A percentile compares a stretch with the other conserved stretches of the same genome.
Conservation (phyloP, 2,113 vertebrate genomes). For the Bagarius yarrelli region DNA sequence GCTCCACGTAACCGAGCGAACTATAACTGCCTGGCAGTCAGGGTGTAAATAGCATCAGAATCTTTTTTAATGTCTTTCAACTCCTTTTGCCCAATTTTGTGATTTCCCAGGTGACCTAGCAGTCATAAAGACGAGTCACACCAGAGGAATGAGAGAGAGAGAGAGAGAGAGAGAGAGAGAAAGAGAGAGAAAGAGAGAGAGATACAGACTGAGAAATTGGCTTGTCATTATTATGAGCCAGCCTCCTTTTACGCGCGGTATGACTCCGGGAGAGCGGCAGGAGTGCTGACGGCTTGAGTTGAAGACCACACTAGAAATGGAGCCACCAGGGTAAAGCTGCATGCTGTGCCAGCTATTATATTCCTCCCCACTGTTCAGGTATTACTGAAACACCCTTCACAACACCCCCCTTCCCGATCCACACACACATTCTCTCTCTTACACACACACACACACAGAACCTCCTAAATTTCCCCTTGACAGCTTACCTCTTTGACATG, state of each 20-base stretch:
- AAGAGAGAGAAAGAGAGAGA: no score
- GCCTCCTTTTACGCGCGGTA: constrained; percentile 29
- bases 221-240: constrained; percentile 29
- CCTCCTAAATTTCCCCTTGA: background rate
- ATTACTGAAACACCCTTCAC: constrained; percentile 26
- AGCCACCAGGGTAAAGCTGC: constrained; percentile 1
- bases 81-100: constrained; percentile 33
- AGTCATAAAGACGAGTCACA: constrained; percentile 37
- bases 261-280: constrained; percentile 18
- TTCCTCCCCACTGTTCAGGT: constrained; percentile 19
- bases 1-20: background rate
- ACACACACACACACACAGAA: background rate
- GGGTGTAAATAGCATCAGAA: constrained; percentile 9
- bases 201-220: constrained; percentile 27
- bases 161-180: background rate
- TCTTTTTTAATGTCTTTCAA: constrained; percentile 8
- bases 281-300: background rate
- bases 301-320: background rate
- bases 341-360: background rate
- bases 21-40: constrained; percentile 8
- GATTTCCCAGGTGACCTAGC: constrained; percentile 38
- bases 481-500: constrained; percentile 23
- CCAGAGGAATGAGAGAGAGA: constrained; percentile 9
- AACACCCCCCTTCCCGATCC: background rate
- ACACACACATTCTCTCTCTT: constrained; percentile 7